Percentiles rank a stretch among this genome's conserved stretches.
Conservation (phyloP, 2,888 invertebrate genomes). For the Chorisops tibialis region DNA sequence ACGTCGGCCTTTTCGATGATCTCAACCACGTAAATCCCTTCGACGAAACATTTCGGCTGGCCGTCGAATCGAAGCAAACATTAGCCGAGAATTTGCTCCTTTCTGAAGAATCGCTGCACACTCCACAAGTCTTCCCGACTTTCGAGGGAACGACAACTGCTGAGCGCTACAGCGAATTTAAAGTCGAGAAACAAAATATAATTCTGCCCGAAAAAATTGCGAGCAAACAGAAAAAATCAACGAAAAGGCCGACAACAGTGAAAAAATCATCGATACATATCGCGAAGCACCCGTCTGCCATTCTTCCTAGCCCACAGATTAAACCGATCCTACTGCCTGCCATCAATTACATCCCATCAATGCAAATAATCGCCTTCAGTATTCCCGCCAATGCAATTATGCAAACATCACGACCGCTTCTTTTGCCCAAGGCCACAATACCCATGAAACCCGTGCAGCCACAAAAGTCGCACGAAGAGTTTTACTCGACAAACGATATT, state of each 20-base stretch:
- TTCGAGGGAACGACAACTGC: background rate
- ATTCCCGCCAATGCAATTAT: constrained; percentile 35
- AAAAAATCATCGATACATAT: background rate
- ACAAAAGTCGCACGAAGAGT: constrained; percentile 4
- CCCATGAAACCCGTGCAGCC: background rate
- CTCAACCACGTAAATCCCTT: constrained; percentile 91
- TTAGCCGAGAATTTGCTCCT: constrained; percentile 35
- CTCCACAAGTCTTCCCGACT: constrained; percentile 72
- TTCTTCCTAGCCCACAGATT: background rate
- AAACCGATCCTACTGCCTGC: constrained; percentile 29
- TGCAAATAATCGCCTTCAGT: constrained; percentile 46
- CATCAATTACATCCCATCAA: constrained; percentile 47
- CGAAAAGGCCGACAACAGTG: no score
- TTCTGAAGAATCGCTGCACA: constrained; percentile 74
- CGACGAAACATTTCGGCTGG: constrained; percentile 88
- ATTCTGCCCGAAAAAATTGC: constrained; percentile 25
- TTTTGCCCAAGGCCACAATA: constrained; percentile 25
- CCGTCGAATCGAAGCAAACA: constrained; percentile 65
- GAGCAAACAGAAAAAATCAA: background rate
- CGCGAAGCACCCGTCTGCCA: background rate
- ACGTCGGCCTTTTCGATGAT: constrained; percentile 90
- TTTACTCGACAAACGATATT: no score
- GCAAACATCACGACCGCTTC: constrained; percentile 16
- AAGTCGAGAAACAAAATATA: constrained; percentile 23
- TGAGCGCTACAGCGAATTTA: constrained; percentile 11